Evolutionary conservation across 2,797 vertebrate genomes (phyloP), one percentile per base, ranked within the genome.

Genomic region (Diplodus sargus): DNA sequence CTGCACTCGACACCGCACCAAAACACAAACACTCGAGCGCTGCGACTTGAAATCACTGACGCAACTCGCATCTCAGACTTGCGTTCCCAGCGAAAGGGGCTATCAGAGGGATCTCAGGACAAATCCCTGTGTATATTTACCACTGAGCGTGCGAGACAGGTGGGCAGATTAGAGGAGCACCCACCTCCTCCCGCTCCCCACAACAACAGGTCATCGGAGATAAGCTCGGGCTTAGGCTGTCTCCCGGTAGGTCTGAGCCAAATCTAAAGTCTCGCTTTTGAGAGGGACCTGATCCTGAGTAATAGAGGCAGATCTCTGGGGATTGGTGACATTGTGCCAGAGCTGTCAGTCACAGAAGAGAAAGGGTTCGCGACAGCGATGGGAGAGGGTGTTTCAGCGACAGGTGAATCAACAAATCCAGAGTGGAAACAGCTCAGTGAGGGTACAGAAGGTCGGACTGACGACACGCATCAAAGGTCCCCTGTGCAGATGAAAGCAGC

Each of bases 151-250:
- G 80, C 87, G 13, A 49, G 86, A 91, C 90, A 92, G 91, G 90
- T 92, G 90, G 88, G 63, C 72, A 86, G 88, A 92, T 90, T 90
- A 91, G 82, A 78, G 65, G 22, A 69, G 68, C 47, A 51, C 70
- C 85, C 76, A 75, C 83, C 76, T 84, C 74, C 67, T 73, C 81
- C 71, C 83, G 57, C 84, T 87, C 75, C 67, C 39, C 47, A 71
- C 67, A 82, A 83, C 74, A 89, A 87, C 81, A 85, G 86, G 83
- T 89, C 14, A 6, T 43, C 25, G 54, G 45, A 73, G 88, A 92
- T 93, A 87, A 94, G 84, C 89, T 86, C 81, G 53, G 75, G 82
- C 76, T 91, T 79, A 87, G 60, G 42, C 62, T 42, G 78, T 89
- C 79, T 84, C 70, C 78, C 69, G 72, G 73, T 82, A 84, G 81